Percentiles rank a stretch among this genome's conserved stretches.
phyloP scores from a whole-genome alignment of 2,797 vertebrate genomes.

The Pipistrellus pygmaeus region DNA sequence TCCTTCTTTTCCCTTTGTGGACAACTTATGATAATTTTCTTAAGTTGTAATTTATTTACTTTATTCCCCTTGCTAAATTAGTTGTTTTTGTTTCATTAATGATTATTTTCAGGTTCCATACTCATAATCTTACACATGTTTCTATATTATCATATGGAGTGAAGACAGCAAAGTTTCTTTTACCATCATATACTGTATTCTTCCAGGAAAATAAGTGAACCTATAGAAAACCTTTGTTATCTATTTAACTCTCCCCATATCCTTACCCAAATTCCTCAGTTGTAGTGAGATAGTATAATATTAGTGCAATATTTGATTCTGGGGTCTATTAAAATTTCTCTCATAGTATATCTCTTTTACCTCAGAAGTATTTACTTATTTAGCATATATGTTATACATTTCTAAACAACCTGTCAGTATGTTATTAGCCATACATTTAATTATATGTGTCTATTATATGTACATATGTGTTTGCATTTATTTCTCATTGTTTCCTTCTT shows the following conservation, averaged over 20 bases:
- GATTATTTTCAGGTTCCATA: background rate
- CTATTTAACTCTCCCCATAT: background rate
- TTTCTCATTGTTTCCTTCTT: background rate
- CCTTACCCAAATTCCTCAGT: background rate
- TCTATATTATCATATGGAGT: background rate
- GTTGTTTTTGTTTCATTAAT: background rate
- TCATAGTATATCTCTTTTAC: background rate
- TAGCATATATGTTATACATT: background rate
- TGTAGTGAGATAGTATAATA: background rate
- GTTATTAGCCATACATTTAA: background rate
- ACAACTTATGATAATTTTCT: background rate
- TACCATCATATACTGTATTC: background rate
- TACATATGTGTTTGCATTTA: background rate
- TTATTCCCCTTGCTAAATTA: background rate
- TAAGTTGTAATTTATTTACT: background rate
- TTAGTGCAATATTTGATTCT: background rate
- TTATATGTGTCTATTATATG: background rate
- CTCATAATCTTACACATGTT: background rate
- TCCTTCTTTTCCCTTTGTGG: background rate
- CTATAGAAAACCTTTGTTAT: background rate
- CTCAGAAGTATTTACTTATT: slow-evolving; percentile 9
- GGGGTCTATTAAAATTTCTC: background rate
- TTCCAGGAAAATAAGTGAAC: background rate
- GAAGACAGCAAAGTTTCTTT: background rate
- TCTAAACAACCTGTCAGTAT: background rate